Evolutionary conservation across 2,113 vertebrate species (phyloP), one percentile per base, ranked within the genome.

Genomic region (Laticauda laticaudata): DNA sequence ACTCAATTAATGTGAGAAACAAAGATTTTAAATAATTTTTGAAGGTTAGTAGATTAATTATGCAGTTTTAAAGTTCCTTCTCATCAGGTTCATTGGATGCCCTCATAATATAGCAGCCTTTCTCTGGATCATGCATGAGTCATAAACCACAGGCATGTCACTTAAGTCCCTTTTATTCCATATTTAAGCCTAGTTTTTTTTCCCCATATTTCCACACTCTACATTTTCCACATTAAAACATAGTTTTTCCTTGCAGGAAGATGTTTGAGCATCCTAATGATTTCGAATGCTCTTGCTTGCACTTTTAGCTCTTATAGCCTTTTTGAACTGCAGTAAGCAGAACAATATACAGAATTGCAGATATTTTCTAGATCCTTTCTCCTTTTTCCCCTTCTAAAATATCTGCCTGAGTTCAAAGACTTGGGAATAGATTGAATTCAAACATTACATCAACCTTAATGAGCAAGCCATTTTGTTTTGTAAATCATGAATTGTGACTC

Each of bases 1-100:
- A 92, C 94, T 93, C 94, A 93, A 87, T 85, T 95, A 92, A 93
- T 94, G 57, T 93, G 34, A 48, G 48, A 15, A 54, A 20, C 92
- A 95, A 94, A 93, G 95, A 39, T 93, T 90, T 94, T 94, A 97
- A 86, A 96, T 94, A 4, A 96, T 85, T 92, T 94, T 92, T 94
- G 89, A 88, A 93, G 92, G 91, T 94, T 93, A 86, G 15, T 20
- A 6, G 48, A 51, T 51, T 51, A 51, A 51, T 51, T 51, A 51
- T 1, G 48, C 48, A 51, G 8, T 51, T 51, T 51, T 51, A 51
- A 51, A 51, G 48, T 51, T 10, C 48, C 8, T 51, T 51, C 48
- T 51, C 48, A 51, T 51, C 48, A 51, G 48, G 48, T 51, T 51
- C 48, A 51, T 51, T 51, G 48, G 48, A 51, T 51, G 48, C 1